Evolutionary conservation across 2,113 vertebrate species (phyloP), one percentile per base, ranked within the genome.

Genomic region (Psittacula cyanocephala): DNA sequence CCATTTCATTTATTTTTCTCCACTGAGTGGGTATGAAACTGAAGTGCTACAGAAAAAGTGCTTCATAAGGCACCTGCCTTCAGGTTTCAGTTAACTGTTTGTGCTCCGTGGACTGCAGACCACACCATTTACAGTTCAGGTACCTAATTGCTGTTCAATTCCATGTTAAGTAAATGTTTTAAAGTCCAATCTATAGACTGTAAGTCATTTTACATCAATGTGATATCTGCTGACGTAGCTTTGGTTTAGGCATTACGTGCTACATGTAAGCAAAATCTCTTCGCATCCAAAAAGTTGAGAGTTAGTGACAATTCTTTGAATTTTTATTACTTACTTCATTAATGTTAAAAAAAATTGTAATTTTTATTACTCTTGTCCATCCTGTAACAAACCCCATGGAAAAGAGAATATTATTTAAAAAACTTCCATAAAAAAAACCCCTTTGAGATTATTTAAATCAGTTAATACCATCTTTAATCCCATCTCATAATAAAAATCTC

Each of bases 61-160:
- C 17, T 83, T 63, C 76, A n/a, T 8, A 57, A 64, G 43, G 74
- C n/a, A 69, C 49, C 72, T 55, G 57, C 43, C 70, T 71, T 39
- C 4, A 29, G 55, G 43, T 57, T 71, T 55, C 74, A 27, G 52
- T 67, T 47, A 62, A 4, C 33, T 3, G 6, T 57, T 62, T 11
- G 33, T 14, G 27, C 69, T 37, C 69, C 33, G n/a, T 13, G 62
- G 64, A 25, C 53, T 57, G 2, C 35, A 82, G 57, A 44, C 47
- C 63, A 47, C 35, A 12, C 1, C 0, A 0, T 9, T 74, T 43
- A 44, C 76, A 43, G n/a, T 7, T 43, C 35, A 35, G 53, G 9
- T 35, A 53, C 33, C 16, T 17, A 53, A 72, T 0, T 43, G 44
- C 15, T 39, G 39, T 8, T 82, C 50, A 28, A 25, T 37, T n/a